Evolutionary conservation across 1,140 invertebrate species (phyloP).

Genomic region (Drosophila burlai): DNA sequence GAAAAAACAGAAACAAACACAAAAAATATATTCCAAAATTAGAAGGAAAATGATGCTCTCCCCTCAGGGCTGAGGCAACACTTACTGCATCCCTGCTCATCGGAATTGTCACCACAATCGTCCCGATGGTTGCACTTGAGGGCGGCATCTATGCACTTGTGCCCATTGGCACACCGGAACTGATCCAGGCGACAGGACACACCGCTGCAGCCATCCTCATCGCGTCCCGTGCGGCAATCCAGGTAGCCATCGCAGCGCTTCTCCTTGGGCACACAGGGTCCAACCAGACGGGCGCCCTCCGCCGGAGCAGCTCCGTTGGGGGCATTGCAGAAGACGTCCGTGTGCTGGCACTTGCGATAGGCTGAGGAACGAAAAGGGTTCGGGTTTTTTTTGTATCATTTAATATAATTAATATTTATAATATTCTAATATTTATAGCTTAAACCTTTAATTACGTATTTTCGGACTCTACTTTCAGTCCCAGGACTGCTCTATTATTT

Average conservation of each 20-base stretch:
- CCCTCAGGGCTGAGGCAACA: slow-evolving; percentile 45
- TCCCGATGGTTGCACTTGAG: slow-evolving; percentile 95
- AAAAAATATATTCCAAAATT: not conserved
- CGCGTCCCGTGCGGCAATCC: slow-evolving; percentile 94
- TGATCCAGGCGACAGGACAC: slow-evolving; percentile 93
- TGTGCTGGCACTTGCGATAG: slow-evolving; percentile 93
- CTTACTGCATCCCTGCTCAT: slow-evolving; percentile 94
- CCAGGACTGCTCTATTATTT: slow-evolving; percentile 1
- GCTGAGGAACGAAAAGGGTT: slow-evolving; percentile 86
- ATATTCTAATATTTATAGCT: not conserved
- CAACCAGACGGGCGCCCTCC: slow-evolving; percentile 86
- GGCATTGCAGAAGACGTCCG: slow-evolving; percentile 92
- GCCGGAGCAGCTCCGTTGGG: slow-evolving; percentile 84
- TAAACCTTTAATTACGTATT: not conserved
- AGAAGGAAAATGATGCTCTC: not conserved
- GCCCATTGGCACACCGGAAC: slow-evolving; percentile 94
- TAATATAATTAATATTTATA: not conserved
- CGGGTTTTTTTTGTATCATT: too few relatives aligned
- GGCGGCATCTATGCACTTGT: slow-evolving; percentile 92
- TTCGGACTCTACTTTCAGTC: not conserved
- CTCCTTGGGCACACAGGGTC: slow-evolving; percentile 93
- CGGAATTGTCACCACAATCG: slow-evolving; percentile 95
- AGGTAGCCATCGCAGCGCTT: slow-evolving; percentile 95
- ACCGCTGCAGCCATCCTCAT: slow-evolving; percentile 93
- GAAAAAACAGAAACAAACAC: too few relatives aligned